Evolutionary conservation across 2,797 vertebrate species (phyloP).

Genomic region (Characodon lateralis): DNA sequence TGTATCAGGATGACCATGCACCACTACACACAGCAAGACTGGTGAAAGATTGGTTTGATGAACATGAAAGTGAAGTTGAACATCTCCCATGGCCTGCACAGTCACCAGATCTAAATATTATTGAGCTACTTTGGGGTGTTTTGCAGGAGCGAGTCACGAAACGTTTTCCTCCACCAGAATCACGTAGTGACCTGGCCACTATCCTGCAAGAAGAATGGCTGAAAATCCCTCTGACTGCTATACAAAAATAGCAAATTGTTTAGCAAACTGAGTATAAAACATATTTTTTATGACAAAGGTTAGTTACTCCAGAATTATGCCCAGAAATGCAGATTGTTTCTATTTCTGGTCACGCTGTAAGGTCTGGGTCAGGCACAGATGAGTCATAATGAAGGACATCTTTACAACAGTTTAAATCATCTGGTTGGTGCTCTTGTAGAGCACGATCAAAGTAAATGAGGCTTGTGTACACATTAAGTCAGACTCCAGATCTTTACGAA

Average conservation of each 20-base stretch:
- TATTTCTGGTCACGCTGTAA: slow-evolving; percentile 33
- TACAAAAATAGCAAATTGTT: slow-evolving; percentile 10
- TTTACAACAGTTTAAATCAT: slow-evolving; percentile 51
- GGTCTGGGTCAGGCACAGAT: slow-evolving; percentile 29
- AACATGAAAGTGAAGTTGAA: too few relatives aligned
- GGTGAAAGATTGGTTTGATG: too few relatives aligned
- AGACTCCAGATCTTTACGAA: slow-evolving; percentile 46
- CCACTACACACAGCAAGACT: too few relatives aligned
- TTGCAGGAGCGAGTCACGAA: too few relatives aligned
- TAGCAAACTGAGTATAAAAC: slow-evolving; percentile 38
- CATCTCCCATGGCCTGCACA: too few relatives aligned
- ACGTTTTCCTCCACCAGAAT: too few relatives aligned
- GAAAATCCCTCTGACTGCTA: too few relatives aligned
- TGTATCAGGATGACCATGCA: too few relatives aligned
- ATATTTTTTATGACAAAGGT: slow-evolving; percentile 24
- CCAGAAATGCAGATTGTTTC: slow-evolving; percentile 48
- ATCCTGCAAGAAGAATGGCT: too few relatives aligned
- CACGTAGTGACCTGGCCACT: too few relatives aligned
- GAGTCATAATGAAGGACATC: slow-evolving; percentile 38
- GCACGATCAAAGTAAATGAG: slow-evolving; percentile 49
- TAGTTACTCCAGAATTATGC: slow-evolving; percentile 26
- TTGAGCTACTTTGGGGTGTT: too few relatives aligned
- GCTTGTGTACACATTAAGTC: slow-evolving; percentile 37
- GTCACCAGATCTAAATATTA: too few relatives aligned
- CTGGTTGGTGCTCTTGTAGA: slow-evolving; percentile 23